A percentile compares a stretch with the other conserved stretches of the same genome.
phyloP scores from a whole-genome alignment of 2,888 invertebrate species.

The Cheilosia impressa region DNA sequence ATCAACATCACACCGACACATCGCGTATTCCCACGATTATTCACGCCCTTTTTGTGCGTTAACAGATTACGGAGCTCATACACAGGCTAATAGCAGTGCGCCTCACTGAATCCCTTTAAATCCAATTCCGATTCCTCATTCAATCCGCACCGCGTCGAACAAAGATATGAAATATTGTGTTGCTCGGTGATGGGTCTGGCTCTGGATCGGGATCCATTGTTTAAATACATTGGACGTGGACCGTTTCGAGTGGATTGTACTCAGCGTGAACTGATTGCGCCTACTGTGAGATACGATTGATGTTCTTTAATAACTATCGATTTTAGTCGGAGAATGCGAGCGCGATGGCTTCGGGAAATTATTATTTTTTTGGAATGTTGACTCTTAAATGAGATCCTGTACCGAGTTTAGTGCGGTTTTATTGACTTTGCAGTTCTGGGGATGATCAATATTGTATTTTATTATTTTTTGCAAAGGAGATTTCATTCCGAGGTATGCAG shows the following conservation, averaged over 20 bases:
- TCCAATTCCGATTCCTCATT: constrained; percentile 66
- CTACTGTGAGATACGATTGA: constrained; percentile 70
- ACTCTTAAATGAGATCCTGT: not conserved
- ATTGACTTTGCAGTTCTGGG: not conserved
- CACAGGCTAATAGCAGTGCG: constrained; percentile 32
- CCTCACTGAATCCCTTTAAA: constrained; percentile 59
- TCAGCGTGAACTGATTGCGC: constrained; percentile 66
- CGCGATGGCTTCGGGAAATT: not conserved
- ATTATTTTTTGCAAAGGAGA: not conserved
- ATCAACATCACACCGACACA: constrained; percentile 41
- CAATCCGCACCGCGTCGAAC: constrained; percentile 39
- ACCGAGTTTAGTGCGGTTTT: not conserved
- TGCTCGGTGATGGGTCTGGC: constrained; percentile 18
- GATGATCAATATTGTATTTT: not conserved
- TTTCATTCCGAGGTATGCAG: no score
- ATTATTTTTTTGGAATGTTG: not conserved
- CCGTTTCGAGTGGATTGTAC: constrained; percentile 51
- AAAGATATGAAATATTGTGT: constrained; percentile 71
- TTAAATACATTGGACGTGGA: constrained; percentile 44
- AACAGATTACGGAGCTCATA: constrained; percentile 70
- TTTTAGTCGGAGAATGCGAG: constrained; percentile 1
- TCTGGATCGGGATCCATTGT: constrained; percentile 56
- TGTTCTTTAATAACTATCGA: constrained; percentile 66
- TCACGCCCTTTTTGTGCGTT: constrained; percentile 73
- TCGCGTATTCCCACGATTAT: constrained; percentile 74